Percentiles rank a stretch among this genome's conserved stretches.
Conservation (phyloP, 2,888 invertebrate genomes). For the Auanema freiburgensis region DNA sequence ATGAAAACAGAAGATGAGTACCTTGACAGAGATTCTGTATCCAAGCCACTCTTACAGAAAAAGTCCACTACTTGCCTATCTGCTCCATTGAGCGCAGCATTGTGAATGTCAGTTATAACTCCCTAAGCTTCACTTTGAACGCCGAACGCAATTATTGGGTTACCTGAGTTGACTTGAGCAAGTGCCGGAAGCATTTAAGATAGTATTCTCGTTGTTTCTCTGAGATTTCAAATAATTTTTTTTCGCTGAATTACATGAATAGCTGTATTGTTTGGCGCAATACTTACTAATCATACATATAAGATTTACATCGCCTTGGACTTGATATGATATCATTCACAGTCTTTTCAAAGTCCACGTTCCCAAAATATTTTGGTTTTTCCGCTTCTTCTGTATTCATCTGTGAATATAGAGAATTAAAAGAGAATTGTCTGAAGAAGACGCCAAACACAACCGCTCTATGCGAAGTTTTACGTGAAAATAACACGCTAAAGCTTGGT, state of each 20-base stretch:
- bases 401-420: too few species aligned
- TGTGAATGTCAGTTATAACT: constrained; percentile 20
- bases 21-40: constrained; percentile 47
- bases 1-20: constrained; percentile 3
- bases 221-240: constrained; percentile 52
- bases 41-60: constrained; percentile 54
- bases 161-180: constrained; percentile 47
- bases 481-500: too few species aligned
- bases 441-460: too few species aligned
- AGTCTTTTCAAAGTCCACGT: constrained; percentile 47
- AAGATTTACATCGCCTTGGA: constrained; percentile 25
- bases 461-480: too few species aligned
- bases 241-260: constrained; percentile 14
- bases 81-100: constrained; percentile 56
- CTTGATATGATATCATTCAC: constrained; percentile 46
- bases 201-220: constrained; percentile 61
- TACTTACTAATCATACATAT: constrained; percentile 1
- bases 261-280: not conserved
- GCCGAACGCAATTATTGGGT: constrained; percentile 7
- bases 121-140: constrained; percentile 26
- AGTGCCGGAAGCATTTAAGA: constrained; percentile 54
- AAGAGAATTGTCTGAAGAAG: too few species aligned
- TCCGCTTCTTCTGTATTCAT: constrained; percentile 28
- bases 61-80: constrained; percentile 57
- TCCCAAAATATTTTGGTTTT: constrained; percentile 46